Conservation (phyloP, 2,797 vertebrate species). For the Jordanella pulchra region DNA sequence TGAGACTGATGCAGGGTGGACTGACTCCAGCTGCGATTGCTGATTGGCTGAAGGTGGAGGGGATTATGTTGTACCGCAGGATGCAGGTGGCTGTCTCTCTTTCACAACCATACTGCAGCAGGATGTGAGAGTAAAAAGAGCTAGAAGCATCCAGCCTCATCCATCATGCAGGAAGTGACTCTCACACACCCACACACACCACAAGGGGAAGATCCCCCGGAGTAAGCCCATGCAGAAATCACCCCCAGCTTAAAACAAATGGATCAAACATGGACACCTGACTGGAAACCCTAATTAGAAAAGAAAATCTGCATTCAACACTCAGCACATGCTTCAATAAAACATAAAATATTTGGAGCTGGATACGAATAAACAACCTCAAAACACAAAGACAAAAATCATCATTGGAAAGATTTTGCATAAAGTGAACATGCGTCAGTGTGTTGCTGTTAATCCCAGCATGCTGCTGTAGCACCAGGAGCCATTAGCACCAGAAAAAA, state of each 20-base stretch:
- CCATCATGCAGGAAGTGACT: slow-evolving; percentile 68
- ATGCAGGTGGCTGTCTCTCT: slow-evolving; percentile 66
- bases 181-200: slow-evolving; percentile 23
- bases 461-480: slow-evolving; percentile 71
- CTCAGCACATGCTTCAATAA: slow-evolving; percentile 60
- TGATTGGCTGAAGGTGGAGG: slow-evolving; percentile 71
- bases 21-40: slow-evolving; percentile 71
- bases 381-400: slow-evolving; percentile 38
- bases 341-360: slow-evolving; percentile 1
- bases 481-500: slow-evolving; percentile 58
- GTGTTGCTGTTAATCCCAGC: slow-evolving; percentile 67
- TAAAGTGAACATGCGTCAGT: slow-evolving; percentile 70
- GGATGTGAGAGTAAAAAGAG: slow-evolving; percentile 47
- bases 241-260: slow-evolving; percentile 55
- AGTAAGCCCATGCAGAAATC: slow-evolving; percentile 74
- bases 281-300: slow-evolving; percentile 47
- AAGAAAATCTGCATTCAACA: slow-evolving; percentile 35
- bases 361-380: slow-evolving; percentile 42
- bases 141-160: slow-evolving; percentile 54
- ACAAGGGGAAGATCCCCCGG: slow-evolving; percentile 45
- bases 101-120: slow-evolving; percentile 57
- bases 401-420: slow-evolving; percentile 34
- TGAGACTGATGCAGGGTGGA: slow-evolving; percentile 56
- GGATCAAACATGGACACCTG: slow-evolving; percentile 42
- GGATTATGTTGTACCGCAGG: slow-evolving; percentile 49